Percentiles rank a stretch among this genome's conserved stretches.
phyloP scores from a whole-genome alignment of 2,888 invertebrate genomes.

The Endomychus coccineus region DNA sequence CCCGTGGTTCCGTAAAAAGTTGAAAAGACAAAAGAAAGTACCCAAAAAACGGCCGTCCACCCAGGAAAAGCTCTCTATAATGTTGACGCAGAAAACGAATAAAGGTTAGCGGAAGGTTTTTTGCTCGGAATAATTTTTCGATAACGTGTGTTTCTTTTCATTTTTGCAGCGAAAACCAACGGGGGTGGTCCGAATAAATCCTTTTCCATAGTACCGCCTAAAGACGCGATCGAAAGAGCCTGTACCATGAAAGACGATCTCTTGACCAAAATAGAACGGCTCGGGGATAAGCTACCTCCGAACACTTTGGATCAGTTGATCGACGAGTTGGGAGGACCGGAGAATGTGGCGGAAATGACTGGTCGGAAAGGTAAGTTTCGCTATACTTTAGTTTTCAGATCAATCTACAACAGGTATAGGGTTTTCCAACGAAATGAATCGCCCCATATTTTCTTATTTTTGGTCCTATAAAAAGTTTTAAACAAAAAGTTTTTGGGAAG shows the following conservation, averaged over 20 bases:
- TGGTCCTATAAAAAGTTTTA: no score
- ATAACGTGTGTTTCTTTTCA: background rate
- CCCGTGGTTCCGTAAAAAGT: constrained; percentile 42
- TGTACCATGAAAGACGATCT: constrained; percentile 91
- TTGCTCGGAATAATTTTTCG: no score
- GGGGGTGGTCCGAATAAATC: constrained; percentile 36
- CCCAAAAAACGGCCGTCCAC: constrained; percentile 45
- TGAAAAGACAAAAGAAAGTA: constrained; percentile 37
- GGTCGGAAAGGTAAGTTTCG: constrained; percentile 81
- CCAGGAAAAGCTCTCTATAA: constrained; percentile 72
- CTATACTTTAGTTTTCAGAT: no score
- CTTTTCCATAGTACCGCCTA: constrained; percentile 56
- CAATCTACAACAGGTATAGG: no score
- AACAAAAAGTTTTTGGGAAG: no score
- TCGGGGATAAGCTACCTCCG: constrained; percentile 80
- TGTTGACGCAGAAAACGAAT: constrained; percentile 49
- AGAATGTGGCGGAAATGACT: constrained; percentile 99
- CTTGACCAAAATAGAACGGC: constrained; percentile 70
- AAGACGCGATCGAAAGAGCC: constrained; percentile 81
- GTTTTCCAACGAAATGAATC: no score
- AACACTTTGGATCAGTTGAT: constrained; percentile 98
- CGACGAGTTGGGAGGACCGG: constrained; percentile 95
- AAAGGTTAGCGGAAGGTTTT: constrained; percentile 33
- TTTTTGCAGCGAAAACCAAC: constrained; percentile 33
- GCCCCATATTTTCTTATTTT: no score